Base-by-base conservation (phyloP, 2,888 invertebrate species). In the Machimus atricapillus region DNA sequence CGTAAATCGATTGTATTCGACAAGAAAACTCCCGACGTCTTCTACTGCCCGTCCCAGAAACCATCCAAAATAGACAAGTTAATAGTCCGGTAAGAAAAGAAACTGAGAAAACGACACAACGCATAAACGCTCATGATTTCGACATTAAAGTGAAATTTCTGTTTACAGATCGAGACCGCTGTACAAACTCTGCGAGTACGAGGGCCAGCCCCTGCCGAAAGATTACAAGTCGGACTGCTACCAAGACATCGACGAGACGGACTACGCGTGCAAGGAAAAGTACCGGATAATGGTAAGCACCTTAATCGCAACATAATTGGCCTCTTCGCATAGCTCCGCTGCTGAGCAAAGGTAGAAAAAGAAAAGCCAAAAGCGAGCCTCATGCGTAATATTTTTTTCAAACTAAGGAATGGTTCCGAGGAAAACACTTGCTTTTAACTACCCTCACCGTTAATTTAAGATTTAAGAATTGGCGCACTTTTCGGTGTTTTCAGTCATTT, bases 231-330 rank as follows among this genome's bases (percentile, higher is more conserved):
- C 95, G 82, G 96, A 96, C 90, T 96, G 96, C 90, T 96, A 96
- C 92, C 95, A 96, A 91, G 96, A 96, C 91, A 95, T 96, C 23
- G 96, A 96, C 91, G 96, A 96, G 92, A 94, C 95, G 34, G 95
- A 95, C 89, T 96, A 95, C 91, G 96, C 96, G 3, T 96, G 96
- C 93, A 96, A 96, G 91, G 96, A 96, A 91, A 96, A 96, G 91
- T 95, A 95, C 91, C 93, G 96, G 91, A 96, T 96, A 90, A 95
- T 96, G 96, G 96, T 96, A 92, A 94, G 93, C 86, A 74, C 58
- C 66, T 66, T 66, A 66, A 66, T 66, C 12, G 19, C 34, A 87
- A 40, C 66, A 56, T 37, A 83, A 77, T 66, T 83, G 14, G 31
- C 40, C 37, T 16, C 12, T 19, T 19, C 40, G 37, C 77, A 16